Conservation (phyloP, 2,888 invertebrate species). For the Caenorhabditis becei region DNA sequence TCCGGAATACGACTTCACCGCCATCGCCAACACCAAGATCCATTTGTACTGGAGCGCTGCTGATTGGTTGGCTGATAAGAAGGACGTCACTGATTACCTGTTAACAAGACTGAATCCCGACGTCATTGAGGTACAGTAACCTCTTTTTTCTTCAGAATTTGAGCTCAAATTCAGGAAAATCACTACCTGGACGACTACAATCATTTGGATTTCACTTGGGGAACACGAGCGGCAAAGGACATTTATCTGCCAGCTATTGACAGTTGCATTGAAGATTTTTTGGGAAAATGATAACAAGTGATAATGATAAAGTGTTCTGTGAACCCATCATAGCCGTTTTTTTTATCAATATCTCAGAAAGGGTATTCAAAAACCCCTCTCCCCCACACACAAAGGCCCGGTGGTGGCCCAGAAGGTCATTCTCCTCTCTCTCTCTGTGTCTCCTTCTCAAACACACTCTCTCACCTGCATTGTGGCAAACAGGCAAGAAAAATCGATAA, state of each 20-base stretch:
- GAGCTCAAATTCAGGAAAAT: conserved; percentile 25
- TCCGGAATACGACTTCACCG: conserved; percentile 69
- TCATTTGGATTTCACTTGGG: conserved; percentile 76
- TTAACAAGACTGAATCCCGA: conserved; percentile 62
- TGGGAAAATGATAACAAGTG: background rate
- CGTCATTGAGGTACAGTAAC: conserved; percentile 38
- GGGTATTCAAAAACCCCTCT: too few relatives aligned
- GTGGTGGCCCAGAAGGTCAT: too few relatives aligned
- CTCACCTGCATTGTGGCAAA: too few relatives aligned
- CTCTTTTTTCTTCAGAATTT: background rate
- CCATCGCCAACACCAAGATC: conserved; percentile 43
- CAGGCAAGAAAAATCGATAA: too few relatives aligned
- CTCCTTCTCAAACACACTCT: too few relatives aligned
- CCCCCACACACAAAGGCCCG: too few relatives aligned
- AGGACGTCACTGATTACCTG: conserved; percentile 65
- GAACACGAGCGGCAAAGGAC: conserved; percentile 66
- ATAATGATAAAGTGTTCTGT: too few relatives aligned
- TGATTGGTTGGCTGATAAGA: conserved; percentile 74
- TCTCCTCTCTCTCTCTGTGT: too few relatives aligned
- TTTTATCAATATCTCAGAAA: too few relatives aligned
- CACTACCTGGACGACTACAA: conserved; percentile 64
- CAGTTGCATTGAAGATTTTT: conserved; percentile 52
- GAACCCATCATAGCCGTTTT: too few relatives aligned
- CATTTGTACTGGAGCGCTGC: conserved; percentile 73
- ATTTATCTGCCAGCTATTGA: conserved; percentile 70